Percentiles rank a stretch among this genome's conserved stretches.
Evolutionary conservation across 2,797 vertebrate species (phyloP).

Genomic region (Neostethus bicornis): DNA sequence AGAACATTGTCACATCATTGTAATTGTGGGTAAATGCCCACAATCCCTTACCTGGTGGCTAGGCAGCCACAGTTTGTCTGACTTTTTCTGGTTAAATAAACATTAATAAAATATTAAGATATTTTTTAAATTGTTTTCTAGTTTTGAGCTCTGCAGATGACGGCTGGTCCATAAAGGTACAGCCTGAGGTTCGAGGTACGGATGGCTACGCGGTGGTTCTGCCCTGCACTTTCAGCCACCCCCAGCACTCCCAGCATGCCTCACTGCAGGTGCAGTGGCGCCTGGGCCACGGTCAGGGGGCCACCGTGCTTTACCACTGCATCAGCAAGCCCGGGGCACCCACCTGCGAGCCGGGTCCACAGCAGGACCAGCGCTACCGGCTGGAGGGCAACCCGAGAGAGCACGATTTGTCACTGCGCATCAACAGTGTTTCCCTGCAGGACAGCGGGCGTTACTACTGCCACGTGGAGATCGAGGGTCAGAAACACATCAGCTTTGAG

Average conservation of each 20-base stretch:
- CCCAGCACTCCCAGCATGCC: slow-evolving; percentile 85
- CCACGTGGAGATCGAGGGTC: slow-evolving; percentile 85
- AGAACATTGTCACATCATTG: too few species aligned
- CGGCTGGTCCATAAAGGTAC: slow-evolving; percentile 87
- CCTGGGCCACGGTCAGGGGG: slow-evolving; percentile 79
- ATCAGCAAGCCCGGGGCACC: slow-evolving; percentile 73
- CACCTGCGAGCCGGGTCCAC: slow-evolving; percentile 79
- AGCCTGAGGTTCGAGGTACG: slow-evolving; percentile 82
- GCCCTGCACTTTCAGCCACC: slow-evolving; percentile 92
- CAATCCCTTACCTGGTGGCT: too few species aligned
- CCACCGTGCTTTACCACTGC: slow-evolving; percentile 85
- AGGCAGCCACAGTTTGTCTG: too few species aligned
- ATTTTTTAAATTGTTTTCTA: neutral
- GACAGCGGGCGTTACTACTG: slow-evolving; percentile 92
- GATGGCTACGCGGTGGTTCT: slow-evolving; percentile 86
- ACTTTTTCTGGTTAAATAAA: too few species aligned
- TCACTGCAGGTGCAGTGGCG: slow-evolving; percentile 89
- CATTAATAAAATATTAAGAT: too few species aligned
- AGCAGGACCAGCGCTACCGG: slow-evolving; percentile 87
- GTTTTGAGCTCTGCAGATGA: slow-evolving; percentile 69
- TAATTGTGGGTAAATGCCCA: too few species aligned
- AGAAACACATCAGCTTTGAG: slow-evolving; percentile 84
- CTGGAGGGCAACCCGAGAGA: slow-evolving; percentile 89
- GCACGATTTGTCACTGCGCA: slow-evolving; percentile 90
- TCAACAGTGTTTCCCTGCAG: slow-evolving; percentile 83